Conservation (phyloP, 2,797 vertebrate genomes). For the Alca torda region DNA sequence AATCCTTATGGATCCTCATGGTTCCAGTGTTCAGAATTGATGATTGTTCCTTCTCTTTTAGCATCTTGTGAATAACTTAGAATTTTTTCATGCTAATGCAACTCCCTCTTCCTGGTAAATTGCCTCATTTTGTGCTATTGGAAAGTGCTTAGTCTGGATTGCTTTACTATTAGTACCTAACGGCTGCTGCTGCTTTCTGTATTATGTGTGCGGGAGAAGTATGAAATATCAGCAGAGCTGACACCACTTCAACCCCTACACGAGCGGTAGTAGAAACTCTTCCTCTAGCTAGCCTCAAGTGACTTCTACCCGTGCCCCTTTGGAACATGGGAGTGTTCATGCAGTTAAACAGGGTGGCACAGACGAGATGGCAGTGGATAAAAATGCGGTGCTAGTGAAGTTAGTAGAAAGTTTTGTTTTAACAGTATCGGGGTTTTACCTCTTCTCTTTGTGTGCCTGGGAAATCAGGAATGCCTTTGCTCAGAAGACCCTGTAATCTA, state of each 20-base stretch:
- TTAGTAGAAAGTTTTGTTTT: background rate
- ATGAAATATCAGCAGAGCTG: conserved; percentile 7
- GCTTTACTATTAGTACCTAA: background rate
- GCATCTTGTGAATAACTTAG: conserved; percentile 61
- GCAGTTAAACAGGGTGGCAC: background rate
- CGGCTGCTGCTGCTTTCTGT: conserved; percentile 41
- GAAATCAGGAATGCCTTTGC: conserved; percentile 21
- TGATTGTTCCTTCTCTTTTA: conserved; percentile 49
- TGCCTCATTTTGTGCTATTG: conserved; percentile 52
- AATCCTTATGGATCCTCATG: conserved; percentile 15
- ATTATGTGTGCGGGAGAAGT: background rate
- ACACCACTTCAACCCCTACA: background rate
- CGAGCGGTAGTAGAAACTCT: background rate
- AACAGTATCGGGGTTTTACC: background rate
- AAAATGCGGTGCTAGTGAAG: background rate
- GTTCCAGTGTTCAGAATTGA: conserved; percentile 43
- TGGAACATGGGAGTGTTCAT: background rate
- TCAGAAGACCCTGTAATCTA: conserved; percentile 42
- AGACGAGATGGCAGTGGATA: background rate
- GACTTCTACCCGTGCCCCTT: background rate
- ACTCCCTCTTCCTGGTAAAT: conserved; percentile 62
- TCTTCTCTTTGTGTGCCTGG: background rate
- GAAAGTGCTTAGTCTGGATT: conserved; percentile 55
- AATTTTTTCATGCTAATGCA: conserved; percentile 43
- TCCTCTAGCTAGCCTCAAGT: conserved; percentile 7